phyloP scores from a whole-genome alignment of 2,888 invertebrate species.

The Chalcis sispes region DNA sequence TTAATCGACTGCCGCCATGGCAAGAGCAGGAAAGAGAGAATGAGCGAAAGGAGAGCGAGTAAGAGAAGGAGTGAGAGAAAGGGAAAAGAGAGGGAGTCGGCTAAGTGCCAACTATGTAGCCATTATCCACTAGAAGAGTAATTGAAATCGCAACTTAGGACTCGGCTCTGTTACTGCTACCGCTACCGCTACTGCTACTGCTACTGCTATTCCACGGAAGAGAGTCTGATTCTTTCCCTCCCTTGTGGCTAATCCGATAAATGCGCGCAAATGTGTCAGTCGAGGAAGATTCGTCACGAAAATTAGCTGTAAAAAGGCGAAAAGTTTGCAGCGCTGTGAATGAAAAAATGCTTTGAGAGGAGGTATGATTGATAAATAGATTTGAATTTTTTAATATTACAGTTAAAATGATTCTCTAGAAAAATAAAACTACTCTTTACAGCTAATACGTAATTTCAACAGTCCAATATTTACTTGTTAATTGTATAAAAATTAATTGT shows the following conservation, averaged over 20 bases:
- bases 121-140: constrained; percentile 73
- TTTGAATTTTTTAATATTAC: too few species aligned
- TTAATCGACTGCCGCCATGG: constrained; percentile 70
- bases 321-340: too few species aligned
- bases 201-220: not conserved
- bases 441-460: too few species aligned
- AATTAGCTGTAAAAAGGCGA: constrained; percentile 15
- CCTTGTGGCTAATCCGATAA: constrained; percentile 49
- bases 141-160: constrained; percentile 70
- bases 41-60: constrained; percentile 37
- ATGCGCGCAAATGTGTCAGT: constrained; percentile 45
- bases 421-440: too few species aligned
- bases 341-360: too few species aligned
- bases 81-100: constrained; percentile 65
- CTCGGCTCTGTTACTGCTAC: not conserved
- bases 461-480: too few species aligned
- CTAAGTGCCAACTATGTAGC: constrained; percentile 72
- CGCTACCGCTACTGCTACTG: not conserved
- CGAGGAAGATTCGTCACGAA: constrained; percentile 9
- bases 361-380: too few species aligned
- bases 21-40: constrained; percentile 51
- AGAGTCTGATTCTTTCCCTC: not conserved
- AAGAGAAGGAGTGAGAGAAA: constrained; percentile 41
- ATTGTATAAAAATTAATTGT: too few species aligned
- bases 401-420: too few species aligned